Percentiles rank a stretch among this genome's conserved stretches.
phyloP scores from a whole-genome alignment of 2,797 vertebrate species.

The Lophura swinhoii region DNA sequence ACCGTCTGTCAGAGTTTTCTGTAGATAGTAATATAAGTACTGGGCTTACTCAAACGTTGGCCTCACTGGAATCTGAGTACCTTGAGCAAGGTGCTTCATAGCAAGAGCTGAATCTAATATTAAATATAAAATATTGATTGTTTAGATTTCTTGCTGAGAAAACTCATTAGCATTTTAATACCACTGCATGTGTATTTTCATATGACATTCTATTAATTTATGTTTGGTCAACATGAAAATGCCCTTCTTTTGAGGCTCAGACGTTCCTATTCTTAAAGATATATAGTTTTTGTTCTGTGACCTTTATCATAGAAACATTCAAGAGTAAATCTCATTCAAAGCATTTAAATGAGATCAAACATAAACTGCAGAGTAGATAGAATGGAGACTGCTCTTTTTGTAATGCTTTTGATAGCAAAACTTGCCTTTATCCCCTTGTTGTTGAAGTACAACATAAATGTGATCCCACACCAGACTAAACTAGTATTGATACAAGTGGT shows the following conservation, averaged over 20 bases:
- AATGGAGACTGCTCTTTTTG: background rate
- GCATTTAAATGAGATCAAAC: conserved; percentile 72
- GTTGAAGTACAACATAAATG: background rate
- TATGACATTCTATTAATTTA: conserved; percentile 22
- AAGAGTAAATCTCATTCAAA: conserved; percentile 73
- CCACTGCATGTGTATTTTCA: conserved; percentile 23
- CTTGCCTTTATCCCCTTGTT: background rate
- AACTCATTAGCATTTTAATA: conserved; percentile 61
- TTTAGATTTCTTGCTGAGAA: conserved; percentile 62
- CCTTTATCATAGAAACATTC: conserved; percentile 68
- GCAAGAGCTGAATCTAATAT: conserved; percentile 52
- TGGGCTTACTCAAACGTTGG: conserved; percentile 38
- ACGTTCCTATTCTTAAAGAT: conserved; percentile 47
- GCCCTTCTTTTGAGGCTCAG: conserved; percentile 7
- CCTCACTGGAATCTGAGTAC: conserved; percentile 34
- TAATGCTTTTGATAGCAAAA: background rate
- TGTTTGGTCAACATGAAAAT: conserved; percentile 59
- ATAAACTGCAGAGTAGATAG: conserved; percentile 42
- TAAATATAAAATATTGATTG: conserved; percentile 60
- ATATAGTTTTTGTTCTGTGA: conserved; percentile 40
- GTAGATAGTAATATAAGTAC: conserved; percentile 54
- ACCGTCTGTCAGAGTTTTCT: conserved; percentile 57
- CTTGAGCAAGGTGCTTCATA: conserved; percentile 52
- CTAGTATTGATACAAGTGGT: background rate
- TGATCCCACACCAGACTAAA: background rate